Evolutionary conservation across 2,888 invertebrate species (phyloP).

Genomic region (Andricus quercusramuli): DNA sequence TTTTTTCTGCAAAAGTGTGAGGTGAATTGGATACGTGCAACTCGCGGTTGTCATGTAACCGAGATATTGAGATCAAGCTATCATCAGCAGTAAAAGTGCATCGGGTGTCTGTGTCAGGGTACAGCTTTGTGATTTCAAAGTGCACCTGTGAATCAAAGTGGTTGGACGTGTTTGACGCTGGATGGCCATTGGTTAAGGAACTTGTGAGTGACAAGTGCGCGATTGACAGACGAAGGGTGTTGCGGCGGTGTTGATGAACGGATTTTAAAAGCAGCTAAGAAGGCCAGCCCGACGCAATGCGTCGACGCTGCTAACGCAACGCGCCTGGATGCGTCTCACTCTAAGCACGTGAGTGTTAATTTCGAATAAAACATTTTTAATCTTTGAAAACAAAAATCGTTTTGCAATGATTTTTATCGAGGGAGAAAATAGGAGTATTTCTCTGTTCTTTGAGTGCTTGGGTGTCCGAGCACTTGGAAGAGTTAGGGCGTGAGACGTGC

Average conservation of each 20-base stretch:
- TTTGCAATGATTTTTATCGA: conserved; percentile 20
- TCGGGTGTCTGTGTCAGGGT: conserved; percentile 7
- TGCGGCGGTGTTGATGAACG: conserved; percentile 68
- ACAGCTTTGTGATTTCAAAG: conserved; percentile 14
- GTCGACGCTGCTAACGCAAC: conserved; percentile 79
- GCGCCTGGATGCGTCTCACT: conserved; percentile 86
- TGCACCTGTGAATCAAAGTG: conserved; percentile 11
- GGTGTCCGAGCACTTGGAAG: conserved; percentile 28
- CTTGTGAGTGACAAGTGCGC: conserved; percentile 47
- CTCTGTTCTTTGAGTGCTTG: conserved; percentile 7
- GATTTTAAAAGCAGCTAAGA: conserved; percentile 77
- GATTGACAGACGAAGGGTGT: conserved; percentile 53
- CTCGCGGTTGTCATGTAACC: conserved; percentile 4
- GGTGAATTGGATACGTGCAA: conserved; percentile 4
- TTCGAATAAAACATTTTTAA: conserved; percentile 37
- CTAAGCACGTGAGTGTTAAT: conserved; percentile 83
- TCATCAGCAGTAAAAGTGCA: conserved; percentile 12
- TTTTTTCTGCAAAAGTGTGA: not conserved
- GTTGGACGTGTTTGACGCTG: conserved; percentile 12
- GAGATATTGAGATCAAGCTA: conserved; percentile 3
- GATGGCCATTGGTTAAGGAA: not conserved
- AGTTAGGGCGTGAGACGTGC: conserved; percentile 42
- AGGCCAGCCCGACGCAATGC: conserved; percentile 79
- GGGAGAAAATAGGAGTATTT: conserved; percentile 2
- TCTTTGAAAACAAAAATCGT: not conserved